Evolutionary conservation across 30 jellyfish, hydroid and myxozoan genomes (phyloP), one percentile per base, ranked within the genome.

Genomic region (Turritopsis rubra): DNA sequence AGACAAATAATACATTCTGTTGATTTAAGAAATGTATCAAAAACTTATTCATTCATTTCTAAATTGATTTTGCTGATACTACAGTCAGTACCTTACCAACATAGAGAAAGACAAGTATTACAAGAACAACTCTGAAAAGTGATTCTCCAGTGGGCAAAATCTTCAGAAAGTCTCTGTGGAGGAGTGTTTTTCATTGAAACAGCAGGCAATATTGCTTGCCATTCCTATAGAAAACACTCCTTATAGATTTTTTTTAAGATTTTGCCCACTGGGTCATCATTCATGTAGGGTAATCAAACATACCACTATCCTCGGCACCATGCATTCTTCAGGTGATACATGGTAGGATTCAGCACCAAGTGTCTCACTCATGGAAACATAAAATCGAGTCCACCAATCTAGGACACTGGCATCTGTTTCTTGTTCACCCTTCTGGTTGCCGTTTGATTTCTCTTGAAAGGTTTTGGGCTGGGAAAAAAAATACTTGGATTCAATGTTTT

Each of bases 381-480:
- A 88, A 28, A 81, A 83, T 28, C 97, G 88, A 18, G 97, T 86
- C 97, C 97, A 90, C 97, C 95, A 90, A 83, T 90, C 93, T 16
- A 68, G 19, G 30, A 27, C 77, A 23, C 31, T 60, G 22, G 22
- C 77, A 16, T 68, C 77, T 41, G 60, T 41, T 41, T 41, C 60
- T 41, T 41, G 60, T 41, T 41, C 9, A 41, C 60, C 60, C 13
- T 41, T 41, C 13, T 41, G 5, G 60, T 41, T 41, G 60, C 13
- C 13, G 60, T 41, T n/a, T 41, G 60, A 41, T 41, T 41, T 3
- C 60, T 13, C 5, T 41, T 41, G 9, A n/a, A n/a, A n/a, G 60
- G 13, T 13, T 41, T 41, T 41, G 60, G 60, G 60, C 60, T 41
- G 60, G 60, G 13, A 41, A 41, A 13, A 41, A 41, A 41, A 41